Evolutionary conservation across 2,797 vertebrate species (phyloP).

Genomic region (Falco concolor): DNA sequence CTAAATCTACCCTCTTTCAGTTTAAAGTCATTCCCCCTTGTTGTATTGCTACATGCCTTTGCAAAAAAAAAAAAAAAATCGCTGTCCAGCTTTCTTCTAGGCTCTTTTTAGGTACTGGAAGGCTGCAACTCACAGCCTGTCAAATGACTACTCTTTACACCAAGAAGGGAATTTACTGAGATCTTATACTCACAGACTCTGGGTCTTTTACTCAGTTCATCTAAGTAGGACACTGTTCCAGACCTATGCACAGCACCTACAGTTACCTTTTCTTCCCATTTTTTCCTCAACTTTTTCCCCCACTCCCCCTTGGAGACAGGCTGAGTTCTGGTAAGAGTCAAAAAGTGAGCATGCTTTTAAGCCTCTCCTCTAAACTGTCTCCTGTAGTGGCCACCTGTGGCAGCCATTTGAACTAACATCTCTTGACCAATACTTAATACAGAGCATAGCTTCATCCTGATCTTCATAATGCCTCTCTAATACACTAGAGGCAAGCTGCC

Average conservation of each 20-base stretch:
- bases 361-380: neutral
- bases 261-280: neutral
- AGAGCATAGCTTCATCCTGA: neutral
- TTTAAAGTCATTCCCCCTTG: too few species aligned
- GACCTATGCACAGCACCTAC: neutral
- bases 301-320: neutral
- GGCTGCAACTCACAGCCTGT: neutral
- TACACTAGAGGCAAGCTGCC: neutral
- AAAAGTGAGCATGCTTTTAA: neutral
- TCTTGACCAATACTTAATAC: neutral
- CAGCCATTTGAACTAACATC: neutral
- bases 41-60: too few species aligned
- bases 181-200: neutral
- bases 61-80: too few species aligned
- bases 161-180: neutral
- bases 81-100: too few species aligned
- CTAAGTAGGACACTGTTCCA: neutral
- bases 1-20: neutral
- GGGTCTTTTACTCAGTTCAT: neutral
- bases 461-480: neutral
- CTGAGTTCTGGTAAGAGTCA: neutral
- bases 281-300: neutral
- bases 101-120: too few species aligned
- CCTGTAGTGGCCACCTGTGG: neutral
- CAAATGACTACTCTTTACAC: neutral